Evolutionary conservation across 2,888 invertebrate species (phyloP).

Genomic region (Platypus cylindrus): DNA sequence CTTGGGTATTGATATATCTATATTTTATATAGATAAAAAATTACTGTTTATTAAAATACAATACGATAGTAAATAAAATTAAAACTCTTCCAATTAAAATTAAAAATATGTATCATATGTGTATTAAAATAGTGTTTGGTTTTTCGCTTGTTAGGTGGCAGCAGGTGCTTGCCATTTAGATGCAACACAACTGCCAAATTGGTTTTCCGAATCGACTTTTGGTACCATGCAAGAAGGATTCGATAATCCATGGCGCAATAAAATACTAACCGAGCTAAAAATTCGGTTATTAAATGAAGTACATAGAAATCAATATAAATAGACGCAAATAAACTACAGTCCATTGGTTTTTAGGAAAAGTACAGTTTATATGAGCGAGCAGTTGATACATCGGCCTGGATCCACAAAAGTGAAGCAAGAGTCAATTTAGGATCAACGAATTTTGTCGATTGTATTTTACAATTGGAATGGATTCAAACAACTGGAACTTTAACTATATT

Average conservation of each 20-base stretch:
- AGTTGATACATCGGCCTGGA: conserved; percentile 76
- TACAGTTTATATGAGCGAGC: conserved; percentile 53
- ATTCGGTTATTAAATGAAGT: conserved; percentile 13
- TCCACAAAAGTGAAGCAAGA: conserved; percentile 69
- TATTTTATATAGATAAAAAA: not conserved
- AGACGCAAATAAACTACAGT: no score
- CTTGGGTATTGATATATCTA: conserved; percentile 44
- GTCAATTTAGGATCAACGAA: conserved; percentile 28
- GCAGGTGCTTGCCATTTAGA: conserved; percentile 65
- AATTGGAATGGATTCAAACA: conserved; percentile 68
- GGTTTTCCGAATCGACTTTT: conserved; percentile 38
- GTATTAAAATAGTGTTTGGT: no score
- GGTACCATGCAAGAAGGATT: conserved; percentile 44
- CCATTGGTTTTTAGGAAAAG: not conserved
- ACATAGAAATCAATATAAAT: no score
- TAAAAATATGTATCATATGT: no score
- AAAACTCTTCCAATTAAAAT: no score
- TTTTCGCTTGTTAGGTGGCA: conserved; percentile 19
- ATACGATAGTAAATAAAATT: no score
- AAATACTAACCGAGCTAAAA: conserved; percentile 57
- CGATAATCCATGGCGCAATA: conserved; percentile 61
- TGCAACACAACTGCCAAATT: conserved; percentile 59
- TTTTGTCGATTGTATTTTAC: conserved; percentile 65
- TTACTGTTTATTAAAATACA: not conserved
- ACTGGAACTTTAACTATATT: conserved; percentile 54